Evolutionary conservation across 37 sponge, comb jelly and placozoan genomes (phyloP), one percentile per base, ranked within the genome.

Genomic region (Petrosia ficiformis): DNA sequence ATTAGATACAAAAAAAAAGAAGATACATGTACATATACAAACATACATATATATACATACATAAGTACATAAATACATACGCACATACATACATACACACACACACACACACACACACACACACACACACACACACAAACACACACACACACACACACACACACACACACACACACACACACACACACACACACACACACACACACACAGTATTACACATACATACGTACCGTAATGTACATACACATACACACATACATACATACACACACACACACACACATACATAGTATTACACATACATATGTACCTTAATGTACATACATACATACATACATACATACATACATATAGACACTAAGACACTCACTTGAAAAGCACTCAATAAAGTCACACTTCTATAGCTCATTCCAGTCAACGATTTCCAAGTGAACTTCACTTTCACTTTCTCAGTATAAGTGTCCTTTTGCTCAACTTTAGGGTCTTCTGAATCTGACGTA

Each of bases 391-490:
- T 87, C 35, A 87, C 73, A 72, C 68, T 76, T 35, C 65, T 65
- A 28, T 64, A 76, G 37, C 4, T 70, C 31, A 80, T 80, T 1
- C 70, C 37, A 2, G 68, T 72, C 42, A 79, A 61, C 8, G 86
- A 80, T 43, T 79, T 73, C 80, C 80, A 86, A 73, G 73, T 66
- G 68, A 86, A 86, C 76, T 73, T 63, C 29, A 86, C 86, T 31
- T 10, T 40, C 25, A 61, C 63, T 19, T 8, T 48, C n/a, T n/a
- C n/a, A n/a, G n/a, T n/a, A n/a, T n/a, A n/a, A n/a, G n/a, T n/a
- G n/a, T n/a, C n/a, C n/a, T n/a, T n/a, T n/a, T n/a, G n/a, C n/a
- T n/a, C n/a, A n/a, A n/a, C n/a, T n/a, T n/a, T n/a, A n/a, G n/a
- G n/a, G n/a, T n/a, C n/a, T n/a, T n/a, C n/a, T n/a, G n/a, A n/a